Base-by-base conservation (phyloP, 2,113 vertebrate species). In the Centropristis striata region DNA sequence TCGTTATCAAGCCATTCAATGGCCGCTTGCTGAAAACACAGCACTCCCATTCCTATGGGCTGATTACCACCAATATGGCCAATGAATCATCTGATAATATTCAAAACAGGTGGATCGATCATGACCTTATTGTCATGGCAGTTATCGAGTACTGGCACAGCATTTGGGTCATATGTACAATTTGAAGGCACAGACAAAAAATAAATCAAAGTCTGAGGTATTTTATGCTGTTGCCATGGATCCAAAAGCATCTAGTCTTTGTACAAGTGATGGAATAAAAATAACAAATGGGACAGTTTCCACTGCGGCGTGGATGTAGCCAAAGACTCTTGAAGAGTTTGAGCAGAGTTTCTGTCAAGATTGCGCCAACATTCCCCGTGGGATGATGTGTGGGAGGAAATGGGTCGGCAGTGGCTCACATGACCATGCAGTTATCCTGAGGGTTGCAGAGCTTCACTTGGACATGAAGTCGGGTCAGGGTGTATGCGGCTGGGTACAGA, bases 321-420 rank as follows among this genome's bases (percentile, higher is more conserved):
- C 28, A 46, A 8, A 67, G 10, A 74, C 57, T 78, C 57, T 71
- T 23, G 37, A 61, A 73, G 41, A 67, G 65, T 28, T 50, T 54
- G 25, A 71, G 16, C 28, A 64, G 46, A 53, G 46, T 74, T 72
- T 71, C 57, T 59, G 67, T 76, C 46, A 66, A 66, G 71, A 77
- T 46, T 13, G 53, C 53, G 75, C 59, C 63, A 80, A 44, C 61
- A 14, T 76, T 78, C 67, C 75, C 72, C 16, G 3, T 27, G 77
- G 78, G 59, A 80, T 73, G 47, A 61, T 73, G 60, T 61, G 64
- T 61, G 71, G 46, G 53, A 83, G 80, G 73, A 85, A 90, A 81
- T 47, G 69, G 88, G 83, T 87, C 69, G 66, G 63, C n/a, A 58
- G 44, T 61, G 42, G 82, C 73, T 89, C 81, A 83, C 70, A 75